Percentiles rank a stretch among this genome's conserved stretches.
Evolutionary conservation across 2,888 invertebrate genomes (phyloP).

Genomic region (Sicus ferrugineus): DNA sequence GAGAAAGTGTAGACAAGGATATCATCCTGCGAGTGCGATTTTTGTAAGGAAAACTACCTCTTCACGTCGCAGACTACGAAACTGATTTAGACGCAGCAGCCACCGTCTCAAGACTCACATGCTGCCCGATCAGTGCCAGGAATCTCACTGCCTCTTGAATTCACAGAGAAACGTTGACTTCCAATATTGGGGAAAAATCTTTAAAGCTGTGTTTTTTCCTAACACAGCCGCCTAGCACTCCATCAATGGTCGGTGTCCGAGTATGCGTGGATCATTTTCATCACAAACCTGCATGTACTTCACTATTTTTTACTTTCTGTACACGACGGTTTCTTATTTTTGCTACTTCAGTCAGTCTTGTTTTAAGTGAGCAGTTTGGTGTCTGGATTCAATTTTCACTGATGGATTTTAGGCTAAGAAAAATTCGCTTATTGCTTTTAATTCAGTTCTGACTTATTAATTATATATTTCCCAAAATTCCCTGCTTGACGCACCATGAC

Average conservation of each 20-base stretch:
- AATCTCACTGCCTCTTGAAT: neutral
- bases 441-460: slow-evolving; percentile 17
- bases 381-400: slow-evolving; percentile 10
- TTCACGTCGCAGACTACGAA: neutral
- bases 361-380: slow-evolving; percentile 6
- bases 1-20: slow-evolving; percentile 9
- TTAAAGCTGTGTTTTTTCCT: neutral
- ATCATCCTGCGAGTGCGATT: slow-evolving; percentile 22
- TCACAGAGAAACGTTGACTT: neutral
- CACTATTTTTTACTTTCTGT: slow-evolving; percentile 2
- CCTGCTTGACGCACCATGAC: neutral
- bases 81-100: neutral
- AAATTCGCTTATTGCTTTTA: slow-evolving; percentile 18
- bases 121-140: neutral
- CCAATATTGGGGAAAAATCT: neutral
- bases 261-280: slow-evolving; percentile 14
- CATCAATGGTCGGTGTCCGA: slow-evolving; percentile 4
- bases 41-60: neutral
- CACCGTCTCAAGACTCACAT: neutral
- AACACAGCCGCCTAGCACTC: neutral
- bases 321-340: slow-evolving; percentile 7
- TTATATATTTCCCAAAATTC: slow-evolving; percentile 20
- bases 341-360: slow-evolving; percentile 18
- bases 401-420: slow-evolving; percentile 9
- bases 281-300: slow-evolving; percentile 11